A percentile compares a stretch with the other conserved stretches of the same genome.
These are phyloP conservation scores for Drosophila siamana DNA, from an alignment of 2,888 invertebrate genomes.

Conservation along the genomic window DNA sequence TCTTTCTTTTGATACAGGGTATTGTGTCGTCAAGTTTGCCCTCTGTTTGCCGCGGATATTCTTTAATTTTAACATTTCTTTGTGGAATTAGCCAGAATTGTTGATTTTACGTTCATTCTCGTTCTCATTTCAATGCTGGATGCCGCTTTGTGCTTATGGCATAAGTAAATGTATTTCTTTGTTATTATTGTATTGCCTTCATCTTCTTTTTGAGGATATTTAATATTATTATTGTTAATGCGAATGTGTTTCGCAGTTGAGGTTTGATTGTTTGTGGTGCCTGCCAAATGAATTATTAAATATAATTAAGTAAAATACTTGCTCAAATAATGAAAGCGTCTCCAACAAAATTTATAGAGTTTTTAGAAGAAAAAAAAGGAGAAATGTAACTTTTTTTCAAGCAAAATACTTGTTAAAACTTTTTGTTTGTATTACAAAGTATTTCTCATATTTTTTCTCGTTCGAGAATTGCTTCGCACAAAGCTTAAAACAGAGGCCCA, in stretches of 20 bases:
- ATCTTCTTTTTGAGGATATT: not conserved
- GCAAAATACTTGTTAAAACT: not conserved
- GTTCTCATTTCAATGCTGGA: not conserved
- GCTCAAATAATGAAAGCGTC: not conserved
- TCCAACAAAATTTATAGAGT: too few relatives aligned
- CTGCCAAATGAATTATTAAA: constrained; percentile 1
- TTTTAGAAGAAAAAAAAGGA: not conserved
- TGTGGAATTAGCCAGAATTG: constrained; percentile 12
- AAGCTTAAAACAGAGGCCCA: constrained; percentile 8
- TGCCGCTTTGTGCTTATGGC: constrained; percentile 3
- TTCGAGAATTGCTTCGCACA: not conserved
- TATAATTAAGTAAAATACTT: not conserved
- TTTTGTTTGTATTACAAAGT: not conserved
- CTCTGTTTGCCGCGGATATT: too few relatives aligned
- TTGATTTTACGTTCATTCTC: constrained; percentile 20
- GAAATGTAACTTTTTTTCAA: not conserved
- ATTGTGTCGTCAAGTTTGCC: not conserved
- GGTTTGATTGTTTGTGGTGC: constrained; percentile 1
- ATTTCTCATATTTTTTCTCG: constrained; percentile 7
- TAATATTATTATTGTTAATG: not conserved
- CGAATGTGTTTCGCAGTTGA: not conserved
- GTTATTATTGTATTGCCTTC: not conserved
- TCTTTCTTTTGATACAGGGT: constrained; percentile 1
- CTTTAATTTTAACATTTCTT: too few relatives aligned
- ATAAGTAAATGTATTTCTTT: not conserved